phyloP scores from a whole-genome alignment of 2,113 vertebrate species.

The Pituophis catenifer region DNA sequence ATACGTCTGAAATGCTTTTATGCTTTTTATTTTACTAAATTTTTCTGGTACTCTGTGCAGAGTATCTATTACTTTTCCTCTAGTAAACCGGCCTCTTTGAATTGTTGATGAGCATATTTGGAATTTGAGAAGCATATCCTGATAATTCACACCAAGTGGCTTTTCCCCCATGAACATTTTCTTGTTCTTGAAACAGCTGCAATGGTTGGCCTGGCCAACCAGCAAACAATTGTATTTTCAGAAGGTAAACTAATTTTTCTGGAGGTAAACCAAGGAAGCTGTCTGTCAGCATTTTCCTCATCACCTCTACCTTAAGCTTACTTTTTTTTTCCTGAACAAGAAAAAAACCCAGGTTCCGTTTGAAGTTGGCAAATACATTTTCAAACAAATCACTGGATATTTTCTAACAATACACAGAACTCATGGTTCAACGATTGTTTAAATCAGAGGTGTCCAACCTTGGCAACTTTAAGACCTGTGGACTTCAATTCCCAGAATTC shows the following conservation, averaged over 20 bases:
- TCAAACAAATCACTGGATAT: neutral
- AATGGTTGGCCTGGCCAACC: neutral
- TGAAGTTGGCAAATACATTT: neutral
- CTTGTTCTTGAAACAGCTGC: neutral
- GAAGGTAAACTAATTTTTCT: neutral
- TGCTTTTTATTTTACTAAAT: neutral
- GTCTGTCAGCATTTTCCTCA: neutral
- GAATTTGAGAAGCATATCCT: neutral
- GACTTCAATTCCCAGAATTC: neutral
- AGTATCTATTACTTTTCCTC: neutral
- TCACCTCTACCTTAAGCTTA: neutral
- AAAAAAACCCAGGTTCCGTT: too few relatives aligned
- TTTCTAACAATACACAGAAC: neutral
- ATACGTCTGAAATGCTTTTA: neutral
- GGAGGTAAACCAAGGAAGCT: neutral
- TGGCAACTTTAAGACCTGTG: neutral
- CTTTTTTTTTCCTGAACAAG: neutral
- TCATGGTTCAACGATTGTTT: neutral
- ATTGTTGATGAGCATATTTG: neutral
- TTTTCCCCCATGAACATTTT: neutral
- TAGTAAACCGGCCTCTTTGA: neutral
- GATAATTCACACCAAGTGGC: neutral
- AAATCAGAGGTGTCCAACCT: neutral
- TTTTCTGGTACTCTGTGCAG: neutral
- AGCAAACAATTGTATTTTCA: neutral